A percentile compares a stretch with the other conserved stretches of the same genome.
Evolutionary conservation across 2,113 vertebrate genomes (phyloP).

Genomic region (Xiphophorus maculatus): DNA sequence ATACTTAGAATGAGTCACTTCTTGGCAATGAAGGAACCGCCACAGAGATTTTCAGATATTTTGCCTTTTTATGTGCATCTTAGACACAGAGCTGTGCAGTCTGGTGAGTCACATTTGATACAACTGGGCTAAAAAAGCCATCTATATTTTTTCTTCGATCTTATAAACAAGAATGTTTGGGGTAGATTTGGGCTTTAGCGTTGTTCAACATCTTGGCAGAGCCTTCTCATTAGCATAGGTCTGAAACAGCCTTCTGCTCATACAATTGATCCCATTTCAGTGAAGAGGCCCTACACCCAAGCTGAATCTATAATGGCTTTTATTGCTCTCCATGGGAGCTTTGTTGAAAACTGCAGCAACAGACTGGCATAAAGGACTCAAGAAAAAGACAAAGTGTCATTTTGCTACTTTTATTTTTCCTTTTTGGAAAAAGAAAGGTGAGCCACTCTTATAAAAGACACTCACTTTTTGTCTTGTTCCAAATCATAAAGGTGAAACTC

Average conservation of each 20-base stretch:
- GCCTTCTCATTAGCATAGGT: slow-evolving; percentile 62
- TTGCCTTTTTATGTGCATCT: neutral
- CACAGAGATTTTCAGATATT: neutral
- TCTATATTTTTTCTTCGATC: neutral
- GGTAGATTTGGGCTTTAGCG: slow-evolving; percentile 24
- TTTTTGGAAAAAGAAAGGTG: slow-evolving; percentile 24
- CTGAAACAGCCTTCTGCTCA: slow-evolving; percentile 51
- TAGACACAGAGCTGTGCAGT: neutral
- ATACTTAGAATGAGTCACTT: slow-evolving; percentile 6
- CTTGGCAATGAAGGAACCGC: neutral
- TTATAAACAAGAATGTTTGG: slow-evolving; percentile 23
- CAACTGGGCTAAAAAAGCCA: neutral
- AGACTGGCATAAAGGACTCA: slow-evolving; percentile 2
- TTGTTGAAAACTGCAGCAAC: slow-evolving; percentile 43
- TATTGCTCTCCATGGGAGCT: slow-evolving; percentile 40
- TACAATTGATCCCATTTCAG: slow-evolving; percentile 64
- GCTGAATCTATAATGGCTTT: slow-evolving; percentile 50
- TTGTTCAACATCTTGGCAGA: slow-evolving; percentile 49
- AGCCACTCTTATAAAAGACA: slow-evolving; percentile 53
- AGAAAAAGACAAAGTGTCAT: slow-evolving; percentile 19
- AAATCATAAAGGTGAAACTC: slow-evolving; percentile 35
- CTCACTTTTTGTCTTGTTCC: slow-evolving; percentile 37
- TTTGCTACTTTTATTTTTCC: slow-evolving; percentile 41
- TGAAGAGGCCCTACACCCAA: slow-evolving; percentile 43
- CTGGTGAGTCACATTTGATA: neutral